Evolutionary conservation across 2,888 invertebrate species (phyloP).

Genomic region (Oxytorus armatus): DNA sequence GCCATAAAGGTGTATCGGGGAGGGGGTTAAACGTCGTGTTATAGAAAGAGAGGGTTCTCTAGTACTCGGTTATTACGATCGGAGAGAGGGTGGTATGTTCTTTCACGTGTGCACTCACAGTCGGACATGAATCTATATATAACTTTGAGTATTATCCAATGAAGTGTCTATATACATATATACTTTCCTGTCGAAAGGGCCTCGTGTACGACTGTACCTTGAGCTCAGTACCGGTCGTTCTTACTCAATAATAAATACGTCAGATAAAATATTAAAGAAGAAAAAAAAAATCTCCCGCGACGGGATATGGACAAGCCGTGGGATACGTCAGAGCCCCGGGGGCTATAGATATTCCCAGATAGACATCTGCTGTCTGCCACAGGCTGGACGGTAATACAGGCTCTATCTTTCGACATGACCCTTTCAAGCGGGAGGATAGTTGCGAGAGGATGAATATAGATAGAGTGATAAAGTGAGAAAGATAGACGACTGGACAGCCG

Average conservation of each 20-base stretch:
- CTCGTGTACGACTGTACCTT: slow-evolving; percentile 23
- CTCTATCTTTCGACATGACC: slow-evolving; percentile 27
- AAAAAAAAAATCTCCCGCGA: slow-evolving; percentile 22
- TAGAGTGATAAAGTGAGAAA: neutral
- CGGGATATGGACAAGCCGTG: slow-evolving; percentile 42
- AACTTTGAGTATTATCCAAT: slow-evolving; percentile 45
- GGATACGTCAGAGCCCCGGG: slow-evolving; percentile 34
- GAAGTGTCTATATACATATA: slow-evolving; percentile 21
- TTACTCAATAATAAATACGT: slow-evolving; percentile 70
- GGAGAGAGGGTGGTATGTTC: slow-evolving; percentile 10
- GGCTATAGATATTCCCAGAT: slow-evolving; percentile 46
- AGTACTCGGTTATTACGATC: slow-evolving; percentile 65
- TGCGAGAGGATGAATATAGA: slow-evolving; percentile 25
- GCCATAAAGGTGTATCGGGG: slow-evolving; percentile 64
- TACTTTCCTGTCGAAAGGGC: slow-evolving; percentile 42
- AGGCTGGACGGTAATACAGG: slow-evolving; percentile 1
- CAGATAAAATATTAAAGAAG: slow-evolving; percentile 58
- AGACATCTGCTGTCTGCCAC: slow-evolving; percentile 44
- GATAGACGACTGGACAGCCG: slow-evolving; percentile 9
- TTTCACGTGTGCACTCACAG: slow-evolving; percentile 5
- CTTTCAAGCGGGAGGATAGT: slow-evolving; percentile 18
- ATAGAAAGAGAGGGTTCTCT: slow-evolving; percentile 27
- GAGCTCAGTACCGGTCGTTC: slow-evolving; percentile 31
- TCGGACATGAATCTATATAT: neutral
- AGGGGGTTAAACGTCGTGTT: slow-evolving; percentile 64